Percentiles rank a stretch among this genome's conserved stretches.
Conservation (phyloP, 2,113 vertebrate genomes). For the Mormoops blainvillei region DNA sequence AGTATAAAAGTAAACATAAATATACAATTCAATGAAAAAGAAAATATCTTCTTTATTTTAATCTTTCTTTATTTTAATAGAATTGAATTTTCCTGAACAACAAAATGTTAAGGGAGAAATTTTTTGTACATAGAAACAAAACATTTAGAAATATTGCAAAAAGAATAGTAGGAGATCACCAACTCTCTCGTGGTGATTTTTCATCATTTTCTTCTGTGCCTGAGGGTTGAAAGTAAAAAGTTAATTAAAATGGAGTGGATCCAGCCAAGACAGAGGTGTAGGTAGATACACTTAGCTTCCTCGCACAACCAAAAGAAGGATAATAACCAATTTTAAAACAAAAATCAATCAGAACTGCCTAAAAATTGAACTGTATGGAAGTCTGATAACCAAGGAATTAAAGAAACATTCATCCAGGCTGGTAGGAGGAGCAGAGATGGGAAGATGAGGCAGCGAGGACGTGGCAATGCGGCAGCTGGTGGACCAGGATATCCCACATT, state of each 20-base stretch:
- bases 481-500: no score
- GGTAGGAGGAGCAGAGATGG: no score
- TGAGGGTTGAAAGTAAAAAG: slow-evolving; percentile 51
- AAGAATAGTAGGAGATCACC: not conserved
- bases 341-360: no score
- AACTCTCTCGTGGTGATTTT: slow-evolving; percentile 55
- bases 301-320: no score
- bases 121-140: slow-evolving; percentile 29
- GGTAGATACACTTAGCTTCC: no score
- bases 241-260: slow-evolving; percentile 56
- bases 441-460: no score
- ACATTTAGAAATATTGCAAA: not conserved
- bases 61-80: slow-evolving; percentile 21
- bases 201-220: slow-evolving; percentile 59
- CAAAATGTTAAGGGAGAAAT: not conserved
- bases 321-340: no score
- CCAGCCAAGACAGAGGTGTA: no score
- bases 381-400: no score
- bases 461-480: no score
- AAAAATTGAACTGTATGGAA: no score
- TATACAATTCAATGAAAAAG: not conserved
- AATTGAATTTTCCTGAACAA: not conserved
- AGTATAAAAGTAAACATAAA: not conserved
- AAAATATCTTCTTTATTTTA: not conserved
- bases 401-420: no score